A percentile compares a stretch with the other conserved stretches of the same genome.
These are phyloP conservation scores for Chloebia gouldiae DNA, from an alignment of 2,113 vertebrate species.

Conservation along the genomic window DNA sequence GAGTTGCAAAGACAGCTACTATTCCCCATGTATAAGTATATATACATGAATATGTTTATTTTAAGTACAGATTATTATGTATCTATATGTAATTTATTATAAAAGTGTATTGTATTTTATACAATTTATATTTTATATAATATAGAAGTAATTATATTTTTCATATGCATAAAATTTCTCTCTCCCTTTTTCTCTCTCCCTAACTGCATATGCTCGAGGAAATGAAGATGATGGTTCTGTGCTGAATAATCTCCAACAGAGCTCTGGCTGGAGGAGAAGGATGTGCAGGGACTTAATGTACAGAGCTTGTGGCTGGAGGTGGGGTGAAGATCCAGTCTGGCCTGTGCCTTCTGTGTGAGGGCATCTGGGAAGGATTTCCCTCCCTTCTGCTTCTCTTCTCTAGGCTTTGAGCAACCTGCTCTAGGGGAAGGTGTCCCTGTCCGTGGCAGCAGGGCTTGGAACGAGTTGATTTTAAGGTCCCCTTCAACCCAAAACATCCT, in stretches of 20 bases:
- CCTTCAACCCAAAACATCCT: not conserved
- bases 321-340: not conserved
- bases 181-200: not conserved
- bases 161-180: no score
- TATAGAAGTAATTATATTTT: not conserved
- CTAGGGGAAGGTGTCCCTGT: not conserved
- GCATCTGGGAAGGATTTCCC: not conserved
- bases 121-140: not conserved
- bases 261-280: not conserved
- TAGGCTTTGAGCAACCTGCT: not conserved
- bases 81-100: not conserved
- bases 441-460: not conserved
- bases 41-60: not conserved
- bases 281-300: not conserved
- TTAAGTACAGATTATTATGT: not conserved
- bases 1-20: not conserved
- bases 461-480: not conserved
- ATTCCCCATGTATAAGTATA: not conserved
- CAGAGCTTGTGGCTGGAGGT: not conserved
- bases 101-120: not conserved
- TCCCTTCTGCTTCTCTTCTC: not conserved
- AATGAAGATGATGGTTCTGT: not conserved
- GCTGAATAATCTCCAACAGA: not conserved
- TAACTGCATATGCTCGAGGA: accelerated
- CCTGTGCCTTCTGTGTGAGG: not conserved